phyloP scores from a whole-genome alignment of 2,797 vertebrate species.

The Liparis tanakae region DNA sequence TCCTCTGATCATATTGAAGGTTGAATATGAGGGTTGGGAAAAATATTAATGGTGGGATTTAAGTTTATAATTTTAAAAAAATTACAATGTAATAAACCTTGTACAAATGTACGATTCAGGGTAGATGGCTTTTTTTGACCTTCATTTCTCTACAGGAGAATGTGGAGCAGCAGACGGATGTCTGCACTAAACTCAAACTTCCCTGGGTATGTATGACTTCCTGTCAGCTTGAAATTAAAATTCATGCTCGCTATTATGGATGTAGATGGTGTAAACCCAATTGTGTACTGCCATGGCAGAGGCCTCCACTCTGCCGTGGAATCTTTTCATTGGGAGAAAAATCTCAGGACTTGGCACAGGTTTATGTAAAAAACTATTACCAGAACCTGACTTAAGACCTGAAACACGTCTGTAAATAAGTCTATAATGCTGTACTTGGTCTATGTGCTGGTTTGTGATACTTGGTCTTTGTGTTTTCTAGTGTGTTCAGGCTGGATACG shows the following conservation, averaged over 20 bases:
- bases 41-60: background rate
- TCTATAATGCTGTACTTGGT: rapidly evolving
- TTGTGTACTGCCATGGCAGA: slow-evolving; percentile 69
- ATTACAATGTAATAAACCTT: background rate
- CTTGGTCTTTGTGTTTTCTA: background rate
- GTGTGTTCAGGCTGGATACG: background rate
- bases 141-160: slow-evolving; percentile 1
- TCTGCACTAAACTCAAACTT: background rate
- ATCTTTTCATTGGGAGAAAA: slow-evolving; percentile 70
- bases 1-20: background rate
- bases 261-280: slow-evolving; percentile 44
- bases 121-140: background rate
- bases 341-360: slow-evolving; percentile 75
- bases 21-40: background rate
- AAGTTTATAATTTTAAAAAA: background rate
- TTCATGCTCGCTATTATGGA: too few relatives aligned
- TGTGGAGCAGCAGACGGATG: background rate
- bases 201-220: rapidly evolving
- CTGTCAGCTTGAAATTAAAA: background rate
- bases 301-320: slow-evolving; percentile 63
- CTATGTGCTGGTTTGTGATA: background rate
- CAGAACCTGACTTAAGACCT: slow-evolving; percentile 74
- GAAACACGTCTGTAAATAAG: slow-evolving; percentile 29
- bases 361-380: slow-evolving; percentile 45
- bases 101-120: too few relatives aligned